Evolutionary conservation across 2,113 vertebrate genomes (phyloP), one percentile per base, ranked within the genome.

Genomic region (Caloenas nicobarica): DNA sequence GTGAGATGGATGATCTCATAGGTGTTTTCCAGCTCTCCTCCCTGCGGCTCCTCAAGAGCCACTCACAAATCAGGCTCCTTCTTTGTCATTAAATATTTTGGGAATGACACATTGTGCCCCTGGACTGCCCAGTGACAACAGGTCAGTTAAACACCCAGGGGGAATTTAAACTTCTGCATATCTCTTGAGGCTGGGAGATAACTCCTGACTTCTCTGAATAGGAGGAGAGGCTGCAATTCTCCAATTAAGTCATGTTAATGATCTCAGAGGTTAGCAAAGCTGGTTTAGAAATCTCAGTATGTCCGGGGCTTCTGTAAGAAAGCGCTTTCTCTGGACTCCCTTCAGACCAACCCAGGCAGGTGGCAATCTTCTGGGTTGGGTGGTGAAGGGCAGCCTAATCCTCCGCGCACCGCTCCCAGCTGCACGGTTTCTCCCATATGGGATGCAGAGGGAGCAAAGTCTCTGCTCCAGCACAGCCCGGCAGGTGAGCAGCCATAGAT

Each of bases 21-120:
- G 90, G 89, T 96, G 95, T 89, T 96, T 95, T 96, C 96, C 93
- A 96, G 83, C 88, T 68, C 93, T 72, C 90, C 92, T 95, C 88
- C 86, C 79, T 0, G 0, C 2, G 2, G 42, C 91, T 73, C 85
- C 93, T 92, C 68, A 36, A 36, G 77, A 93, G 73, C 95, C 95
- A 95, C 40, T 92, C 89, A 86, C 81, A 76, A 70, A 87, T 16
- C 83, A 69, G 69, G 64, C 81, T 93, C 82, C 86, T 87, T 82
- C 94, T 88, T 26, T 93, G 90, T 78, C 95, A 86, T 34, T 48
- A 81, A 96, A 94, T 96, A 91, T 42, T 97, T 96, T 46, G 61
- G 50, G 86, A 71, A 88, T 97, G 92, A 96, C 86, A 95, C 70
- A 81, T 0, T 33, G 81, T 96, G 89, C 71, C 81, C 84, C 57